Percentiles rank a stretch among this genome's conserved stretches.
Evolutionary conservation across 2,888 invertebrate species (phyloP).

Genomic region (Ypsolopha sequella): DNA sequence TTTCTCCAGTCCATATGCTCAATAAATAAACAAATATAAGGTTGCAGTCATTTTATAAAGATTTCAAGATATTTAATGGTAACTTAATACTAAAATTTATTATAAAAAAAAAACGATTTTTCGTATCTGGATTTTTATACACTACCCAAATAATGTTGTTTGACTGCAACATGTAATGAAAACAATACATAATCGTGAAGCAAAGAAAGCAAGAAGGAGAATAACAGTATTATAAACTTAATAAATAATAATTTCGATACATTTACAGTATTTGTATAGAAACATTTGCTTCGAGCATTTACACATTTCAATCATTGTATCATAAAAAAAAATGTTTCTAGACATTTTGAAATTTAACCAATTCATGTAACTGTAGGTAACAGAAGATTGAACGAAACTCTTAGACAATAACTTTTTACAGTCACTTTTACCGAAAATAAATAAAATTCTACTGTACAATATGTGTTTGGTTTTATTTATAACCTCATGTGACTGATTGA

Average conservation of each 20-base stretch:
- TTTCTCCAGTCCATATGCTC: too few species aligned
- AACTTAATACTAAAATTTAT: neutral
- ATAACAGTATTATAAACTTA: slow-evolving; percentile 66
- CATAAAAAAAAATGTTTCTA: neutral
- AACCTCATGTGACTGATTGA: too few species aligned
- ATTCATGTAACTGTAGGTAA: slow-evolving; percentile 12
- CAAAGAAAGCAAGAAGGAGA: slow-evolving; percentile 40
- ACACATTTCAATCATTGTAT: slow-evolving; percentile 6
- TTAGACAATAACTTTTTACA: slow-evolving; percentile 68
- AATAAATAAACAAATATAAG: too few species aligned
- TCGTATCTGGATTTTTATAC: too few species aligned
- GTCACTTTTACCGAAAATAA: slow-evolving; percentile 63
- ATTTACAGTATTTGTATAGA: slow-evolving; percentile 35
- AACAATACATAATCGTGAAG: too few species aligned
- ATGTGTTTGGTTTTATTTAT: neutral
- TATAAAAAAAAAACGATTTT: too few species aligned
- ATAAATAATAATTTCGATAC: slow-evolving; percentile 43
- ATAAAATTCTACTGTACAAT: slow-evolving; percentile 22
- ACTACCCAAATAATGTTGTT: too few species aligned
- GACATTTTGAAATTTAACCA: neutral
- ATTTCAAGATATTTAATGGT: neutral
- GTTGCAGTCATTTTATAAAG: neutral
- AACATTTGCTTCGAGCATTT: slow-evolving; percentile 35
- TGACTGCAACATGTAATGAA: too few species aligned
- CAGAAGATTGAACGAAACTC: slow-evolving; percentile 47